Evolutionary conservation across 2,888 invertebrate genomes (phyloP), one percentile per base, ranked within the genome.

Genomic region (Temnothorax rugatulus): DNA sequence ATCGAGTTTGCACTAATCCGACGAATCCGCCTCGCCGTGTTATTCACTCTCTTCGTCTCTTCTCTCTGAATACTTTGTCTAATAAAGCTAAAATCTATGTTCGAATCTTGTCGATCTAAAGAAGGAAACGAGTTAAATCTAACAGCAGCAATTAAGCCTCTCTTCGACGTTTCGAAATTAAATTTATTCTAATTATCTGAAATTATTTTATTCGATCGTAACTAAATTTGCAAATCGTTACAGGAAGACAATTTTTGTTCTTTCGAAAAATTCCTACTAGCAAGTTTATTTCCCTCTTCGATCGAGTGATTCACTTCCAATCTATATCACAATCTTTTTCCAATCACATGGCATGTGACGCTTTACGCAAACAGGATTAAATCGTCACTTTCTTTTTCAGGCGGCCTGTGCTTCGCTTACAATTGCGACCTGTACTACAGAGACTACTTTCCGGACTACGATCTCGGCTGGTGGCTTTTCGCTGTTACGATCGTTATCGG

Each of bases 391-490:
- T 59, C n/a, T 13, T 77, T 92, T 93, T 1, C 95, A 97, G 97
- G 98, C 90, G 98, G 98, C 86, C 98, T 98, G 97, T 97, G 97
- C 86, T 98, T 98, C 95, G 98, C 98, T 0, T 98, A 98, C 95
- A 98, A 98, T 94, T 98, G 98, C 8, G 98, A 98, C 94, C 95
- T 98, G 74, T 98, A 98, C 95, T 98, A 98, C 95, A 97, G 98
- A 86, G 97, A 96, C 84, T 98, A 98, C 95, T 98, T 98, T 95
- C 98, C 98, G 0, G 98, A 98, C 92, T 97, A 97, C 91, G 98
- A 98, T 95, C 96, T 98, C 18, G 98, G 98, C 91, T 98, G 98
- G 97, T 98, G 98, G 98, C 95, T 98, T 91, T 98, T 98, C 94
- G 97, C 97, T 0, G 98, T 98, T 52, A 98, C 98, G 25, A 98